Evolutionary conservation across 2,888 invertebrate genomes (phyloP), one percentile per base, ranked within the genome.

Genomic region (Cybosia mesomella): DNA sequence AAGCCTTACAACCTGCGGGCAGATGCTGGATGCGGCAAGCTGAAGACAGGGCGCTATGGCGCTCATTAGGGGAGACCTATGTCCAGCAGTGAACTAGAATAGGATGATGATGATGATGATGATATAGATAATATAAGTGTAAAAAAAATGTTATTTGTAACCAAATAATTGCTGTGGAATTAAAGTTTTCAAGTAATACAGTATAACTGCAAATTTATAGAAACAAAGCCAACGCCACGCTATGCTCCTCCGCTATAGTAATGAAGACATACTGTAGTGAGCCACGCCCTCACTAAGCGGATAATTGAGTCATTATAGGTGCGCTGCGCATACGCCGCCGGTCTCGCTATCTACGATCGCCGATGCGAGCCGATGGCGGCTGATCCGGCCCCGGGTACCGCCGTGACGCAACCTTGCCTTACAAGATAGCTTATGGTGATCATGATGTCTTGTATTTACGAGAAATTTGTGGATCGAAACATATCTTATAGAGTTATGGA

Each of bases 261-360:
- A 93, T 95, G 94, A 94, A 94, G 94, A 94, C 92, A 92, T 93
- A 94, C 87, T 89, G 90, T 86, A 80, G 80, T 71, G 81, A 66
- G 83, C 90, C 91, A 87, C 94, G 94, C 94, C 94, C 85, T 83
- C 91, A 82, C 93, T 94, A 94, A 95, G 91, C 94, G 93, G 92
- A 91, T 95, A 95, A 95, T 95, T 94, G 95, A 95, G 95, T 92
- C 95, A 95, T 95, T 95, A 95, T 89, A 86, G 86, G 82, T 87
- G 91, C 92, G 91, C 91, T 89, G 92, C 92, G 92, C 93, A 89
- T 82, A 82, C 81, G 71, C 76, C 79, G 79, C 76, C 79, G 79
- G 79, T 83, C 83, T 79, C 81, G 78, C 85, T 88, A 90, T 90
- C 90, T 86, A 75, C 81, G 90, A 92, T 92, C 90, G 83, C 59